A percentile compares a stretch with the other conserved stretches of the same genome.
These are phyloP conservation scores for Micrastur ruficollis DNA, from an alignment of 2,797 vertebrate species.

Conservation along the genomic window DNA sequence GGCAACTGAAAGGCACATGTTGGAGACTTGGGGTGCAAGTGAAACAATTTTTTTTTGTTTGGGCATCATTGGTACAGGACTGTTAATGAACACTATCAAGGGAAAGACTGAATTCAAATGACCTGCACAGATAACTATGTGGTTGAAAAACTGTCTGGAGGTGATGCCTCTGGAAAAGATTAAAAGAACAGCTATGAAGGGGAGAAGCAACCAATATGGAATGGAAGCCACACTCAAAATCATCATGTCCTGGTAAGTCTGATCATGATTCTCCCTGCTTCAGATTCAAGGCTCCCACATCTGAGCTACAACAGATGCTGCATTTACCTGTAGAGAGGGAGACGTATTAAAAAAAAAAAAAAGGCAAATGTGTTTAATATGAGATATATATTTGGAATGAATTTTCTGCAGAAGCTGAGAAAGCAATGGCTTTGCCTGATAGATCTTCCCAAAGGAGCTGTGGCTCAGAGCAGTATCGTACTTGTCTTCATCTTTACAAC, in stretches of 20 bases:
- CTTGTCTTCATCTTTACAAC: not conserved
- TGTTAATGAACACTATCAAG: not conserved
- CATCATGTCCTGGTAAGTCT: not conserved
- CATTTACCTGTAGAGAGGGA: not conserved
- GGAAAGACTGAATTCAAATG: not conserved
- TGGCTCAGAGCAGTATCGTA: not conserved
- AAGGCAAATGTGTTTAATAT: not conserved
- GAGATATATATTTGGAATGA: not conserved
- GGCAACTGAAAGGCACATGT: not conserved
- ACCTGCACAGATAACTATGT: not conserved
- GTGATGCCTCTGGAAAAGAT: not conserved
- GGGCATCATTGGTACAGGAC: not conserved
- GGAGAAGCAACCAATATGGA: not conserved
- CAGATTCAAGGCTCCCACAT: not conserved
- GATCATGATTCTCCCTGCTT: not conserved
- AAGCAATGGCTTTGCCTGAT: slow-evolving; percentile 4
- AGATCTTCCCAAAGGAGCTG: not conserved
- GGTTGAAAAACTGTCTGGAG: not conserved
- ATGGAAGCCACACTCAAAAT: not conserved
- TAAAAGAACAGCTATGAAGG: not conserved
- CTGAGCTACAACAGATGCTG: not conserved
- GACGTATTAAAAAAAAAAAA: not conserved
- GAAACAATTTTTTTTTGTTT: not conserved
- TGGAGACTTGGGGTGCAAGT: not conserved
- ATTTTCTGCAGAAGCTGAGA: not conserved